Percentiles rank a stretch among this genome's conserved stretches.
phyloP scores from a whole-genome alignment of 2,797 vertebrate genomes.

The Staurois parvus region DNA sequence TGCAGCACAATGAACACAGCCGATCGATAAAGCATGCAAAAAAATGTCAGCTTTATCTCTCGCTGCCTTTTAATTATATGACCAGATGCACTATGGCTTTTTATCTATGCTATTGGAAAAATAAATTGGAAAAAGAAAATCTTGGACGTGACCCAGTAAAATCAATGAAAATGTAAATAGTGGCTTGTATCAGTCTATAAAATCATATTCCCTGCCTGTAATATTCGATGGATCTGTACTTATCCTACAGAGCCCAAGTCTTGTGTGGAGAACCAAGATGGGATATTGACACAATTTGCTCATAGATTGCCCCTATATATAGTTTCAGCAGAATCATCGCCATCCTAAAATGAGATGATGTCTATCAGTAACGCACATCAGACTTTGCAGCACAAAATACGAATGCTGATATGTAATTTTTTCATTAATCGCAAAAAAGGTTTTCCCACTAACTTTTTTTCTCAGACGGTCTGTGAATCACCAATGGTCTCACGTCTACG shows the following conservation, averaged over 20 bases:
- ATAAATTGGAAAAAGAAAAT: slow-evolving; percentile 16
- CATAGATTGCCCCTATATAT: too few species aligned
- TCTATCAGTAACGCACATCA: too few species aligned
- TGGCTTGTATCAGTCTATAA: slow-evolving; percentile 8
- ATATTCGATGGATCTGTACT: not conserved
- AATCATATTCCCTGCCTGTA: not conserved
- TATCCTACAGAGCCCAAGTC: not conserved
- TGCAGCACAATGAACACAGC: not conserved
- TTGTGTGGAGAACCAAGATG: not conserved
- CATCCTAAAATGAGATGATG: too few species aligned
- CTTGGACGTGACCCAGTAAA: not conserved
- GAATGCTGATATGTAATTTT: too few species aligned
- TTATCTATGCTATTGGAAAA: slow-evolving; percentile 6
- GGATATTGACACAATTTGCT: too few species aligned
- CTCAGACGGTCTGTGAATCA: too few species aligned
- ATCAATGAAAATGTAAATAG: slow-evolving; percentile 28
- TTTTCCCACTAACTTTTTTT: too few species aligned
- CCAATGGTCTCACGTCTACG: too few species aligned
- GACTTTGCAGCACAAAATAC: too few species aligned
- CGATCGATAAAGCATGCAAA: slow-evolving; percentile 21
- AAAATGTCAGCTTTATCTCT: slow-evolving; percentile 14
- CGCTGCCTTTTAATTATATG: slow-evolving; percentile 2
- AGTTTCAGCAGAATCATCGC: too few species aligned
- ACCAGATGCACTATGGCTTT: not conserved
- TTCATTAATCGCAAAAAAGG: too few species aligned